These are phyloP conservation scores for Ceyx cyanopectus DNA, from an alignment of 2,113 vertebrate genomes.

Conservation along the genomic window DNA sequence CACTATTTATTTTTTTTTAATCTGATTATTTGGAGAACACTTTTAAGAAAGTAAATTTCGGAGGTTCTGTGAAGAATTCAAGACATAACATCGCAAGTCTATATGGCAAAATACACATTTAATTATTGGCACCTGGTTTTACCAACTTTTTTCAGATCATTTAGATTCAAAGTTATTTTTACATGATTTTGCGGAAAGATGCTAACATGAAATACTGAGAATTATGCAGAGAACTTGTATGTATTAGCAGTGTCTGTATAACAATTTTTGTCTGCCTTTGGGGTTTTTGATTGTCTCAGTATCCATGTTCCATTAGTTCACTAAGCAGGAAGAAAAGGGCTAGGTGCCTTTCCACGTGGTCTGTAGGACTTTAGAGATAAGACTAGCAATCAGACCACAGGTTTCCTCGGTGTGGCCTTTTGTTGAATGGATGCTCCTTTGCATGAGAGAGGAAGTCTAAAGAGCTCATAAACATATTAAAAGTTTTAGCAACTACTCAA, in stretches of 20 bases:
- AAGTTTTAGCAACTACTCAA: neutral
- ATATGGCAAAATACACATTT: neutral
- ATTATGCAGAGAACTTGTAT: neutral
- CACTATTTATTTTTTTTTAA: neutral
- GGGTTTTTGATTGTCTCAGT: neutral
- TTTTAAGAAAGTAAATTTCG: neutral
- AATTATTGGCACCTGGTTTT: neutral
- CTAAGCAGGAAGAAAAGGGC: conserved; percentile 1
- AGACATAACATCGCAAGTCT: neutral
- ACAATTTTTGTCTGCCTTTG: neutral
- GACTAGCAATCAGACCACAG: neutral
- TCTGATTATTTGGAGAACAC: neutral
- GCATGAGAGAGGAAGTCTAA: neutral
- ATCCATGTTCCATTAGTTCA: neutral
- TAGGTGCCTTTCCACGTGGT: neutral
- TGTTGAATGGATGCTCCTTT: neutral
- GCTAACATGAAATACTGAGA: neutral
- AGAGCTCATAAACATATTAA: neutral
- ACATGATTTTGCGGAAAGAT: neutral
- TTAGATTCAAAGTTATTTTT: neutral
- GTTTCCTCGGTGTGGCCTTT: neutral
- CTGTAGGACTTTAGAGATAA: neutral
- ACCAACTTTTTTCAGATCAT: neutral
- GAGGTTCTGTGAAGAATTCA: neutral
- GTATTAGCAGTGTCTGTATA: conserved; percentile 1